Evolutionary conservation across 1,140 invertebrate species (phyloP), one percentile per base, ranked within the genome.

Genomic region (Plutomurus gul): DNA sequence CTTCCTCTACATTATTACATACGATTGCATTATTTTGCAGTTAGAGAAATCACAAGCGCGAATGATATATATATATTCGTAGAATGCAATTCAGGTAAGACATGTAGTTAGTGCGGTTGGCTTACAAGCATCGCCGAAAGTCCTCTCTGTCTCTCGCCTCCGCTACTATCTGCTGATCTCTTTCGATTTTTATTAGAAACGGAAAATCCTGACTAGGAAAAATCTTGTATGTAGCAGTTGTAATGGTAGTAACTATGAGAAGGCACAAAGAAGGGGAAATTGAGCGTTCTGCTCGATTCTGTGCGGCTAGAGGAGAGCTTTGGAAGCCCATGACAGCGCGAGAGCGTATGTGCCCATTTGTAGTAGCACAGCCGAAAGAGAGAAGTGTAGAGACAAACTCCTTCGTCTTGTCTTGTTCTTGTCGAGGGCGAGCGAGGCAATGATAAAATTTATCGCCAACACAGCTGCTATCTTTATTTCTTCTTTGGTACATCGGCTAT

Each of bases 381-480:
- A 10, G 56, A 65, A 25, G 47, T 11, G 47, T 18, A 30, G 51
- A 56, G 51, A 25, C 1, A 11, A 27, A 13, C 51, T 65, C 56
- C 27, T 65, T 65, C 27, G n/a, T 65, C 56, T 65, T 65, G 56
- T 65, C 56, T 65, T 65, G 56, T 65, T 65, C 56, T 65, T 65
- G 56, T 65, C 56, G n/a, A 33, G 56, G 56, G 56, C 56, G 36
- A 65, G 27, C 25, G 56, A 65, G 56, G 56, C 56, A 65, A 65
- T 65, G 70, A 72, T 72, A 39, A 72, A 72, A 72, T 72, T 72
- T 72, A 72, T 72, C 70, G 70, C 36, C 36, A 46, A 72, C 70
- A 72, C 40, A 40, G 70, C 39, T 72, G 36, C 70, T 72, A 72
- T 72, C 70, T 72, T 72, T 72, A 72, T 72, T 72, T 72, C 70